These are phyloP conservation scores for Melanotaenia parkinsoni DNA, from an alignment of 2,797 vertebrate genomes.

Conservation along the genomic window DNA sequence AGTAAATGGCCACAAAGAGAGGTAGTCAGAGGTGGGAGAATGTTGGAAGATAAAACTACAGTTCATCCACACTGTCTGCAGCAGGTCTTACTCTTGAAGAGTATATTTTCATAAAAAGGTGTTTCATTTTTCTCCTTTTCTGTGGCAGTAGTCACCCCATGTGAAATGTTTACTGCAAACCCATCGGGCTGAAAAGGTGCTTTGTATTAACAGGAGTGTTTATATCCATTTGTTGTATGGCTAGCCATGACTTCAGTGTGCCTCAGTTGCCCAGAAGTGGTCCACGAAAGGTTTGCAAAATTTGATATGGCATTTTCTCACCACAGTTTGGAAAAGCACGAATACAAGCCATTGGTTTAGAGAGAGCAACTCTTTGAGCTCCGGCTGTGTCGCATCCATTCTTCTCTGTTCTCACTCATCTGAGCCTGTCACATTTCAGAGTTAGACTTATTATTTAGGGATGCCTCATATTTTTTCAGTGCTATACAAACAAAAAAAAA, in stretches of 20 bases:
- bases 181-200: not conserved
- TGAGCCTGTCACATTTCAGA: slow-evolving; percentile 3
- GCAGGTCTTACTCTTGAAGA: not conserved
- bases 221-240: not conserved
- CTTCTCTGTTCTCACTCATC: not conserved
- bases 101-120: not conserved
- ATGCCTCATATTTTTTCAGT: not conserved
- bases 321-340: not conserved
- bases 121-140: not conserved
- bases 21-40: not conserved
- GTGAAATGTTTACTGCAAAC: not conserved
- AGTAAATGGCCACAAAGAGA: not conserved
- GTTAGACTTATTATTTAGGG: not conserved
- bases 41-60: too few species aligned
- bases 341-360: not conserved
- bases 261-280: slow-evolving; percentile 2
- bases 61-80: not conserved
- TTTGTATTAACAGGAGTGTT: not conserved
- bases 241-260: slow-evolving; percentile 5
- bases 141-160: not conserved
- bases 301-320: not conserved
- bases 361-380: not conserved
- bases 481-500: too few species aligned
- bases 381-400: not conserved
- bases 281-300: slow-evolving; percentile 5